Conservation (phyloP, 2,888 invertebrate species). For the Amblyjoppa fuscipennis region DNA sequence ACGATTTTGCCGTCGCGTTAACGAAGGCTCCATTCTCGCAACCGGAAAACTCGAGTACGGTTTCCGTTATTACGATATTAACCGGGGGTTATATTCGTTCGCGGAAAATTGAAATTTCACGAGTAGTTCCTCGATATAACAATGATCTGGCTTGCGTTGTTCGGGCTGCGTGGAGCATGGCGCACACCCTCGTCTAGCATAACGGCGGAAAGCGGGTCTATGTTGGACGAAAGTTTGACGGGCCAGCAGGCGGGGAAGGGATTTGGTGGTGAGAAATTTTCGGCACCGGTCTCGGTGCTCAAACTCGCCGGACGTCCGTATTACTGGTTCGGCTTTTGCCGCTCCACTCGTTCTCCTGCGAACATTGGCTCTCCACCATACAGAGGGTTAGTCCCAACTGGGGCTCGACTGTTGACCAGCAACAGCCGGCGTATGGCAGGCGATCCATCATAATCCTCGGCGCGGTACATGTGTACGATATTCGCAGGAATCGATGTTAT, state of each 20-base stretch:
- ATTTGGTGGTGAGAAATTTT: conserved; percentile 30
- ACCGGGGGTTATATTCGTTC: not conserved
- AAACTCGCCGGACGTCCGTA: conserved; percentile 41
- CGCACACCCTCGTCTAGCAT: conserved; percentile 20
- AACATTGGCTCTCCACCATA: not conserved
- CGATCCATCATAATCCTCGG: conserved; percentile 62
- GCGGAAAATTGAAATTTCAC: conserved; percentile 45
- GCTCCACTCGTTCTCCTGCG: not conserved
- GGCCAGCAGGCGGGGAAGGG: conserved; percentile 23
- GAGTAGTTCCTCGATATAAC: not conserved
- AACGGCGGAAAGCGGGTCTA: not conserved
- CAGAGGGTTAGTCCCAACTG: not conserved
- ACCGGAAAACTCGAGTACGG: not conserved
- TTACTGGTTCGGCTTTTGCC: not conserved
- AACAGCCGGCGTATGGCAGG: conserved; percentile 60
- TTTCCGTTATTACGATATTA: not conserved
- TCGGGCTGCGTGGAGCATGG: no score
- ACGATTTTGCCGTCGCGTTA: not conserved
- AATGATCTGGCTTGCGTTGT: not conserved
- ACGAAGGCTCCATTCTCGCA: not conserved
- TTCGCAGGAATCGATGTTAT: not conserved
- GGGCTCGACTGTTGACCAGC: conserved; percentile 43
- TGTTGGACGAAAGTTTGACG: conserved; percentile 46
- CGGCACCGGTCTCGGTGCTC: not conserved
- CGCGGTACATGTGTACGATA: conserved; percentile 16